Evolutionary conservation across 2,888 invertebrate genomes (phyloP).

Genomic region (Sussaba pulchella): DNA sequence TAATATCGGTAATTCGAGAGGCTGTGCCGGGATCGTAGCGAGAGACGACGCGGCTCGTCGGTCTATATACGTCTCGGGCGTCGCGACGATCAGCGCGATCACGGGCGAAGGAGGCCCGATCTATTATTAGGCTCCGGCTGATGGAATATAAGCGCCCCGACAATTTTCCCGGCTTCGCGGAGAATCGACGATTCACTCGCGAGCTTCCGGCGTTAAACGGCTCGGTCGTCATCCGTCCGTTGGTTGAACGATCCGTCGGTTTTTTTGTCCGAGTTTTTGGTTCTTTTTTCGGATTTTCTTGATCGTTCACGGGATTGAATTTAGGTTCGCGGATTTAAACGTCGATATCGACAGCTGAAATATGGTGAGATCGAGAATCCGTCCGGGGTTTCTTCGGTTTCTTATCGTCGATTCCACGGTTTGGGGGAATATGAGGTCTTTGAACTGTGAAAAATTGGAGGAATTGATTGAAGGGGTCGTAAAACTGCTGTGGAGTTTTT

Average conservation of each 20-base stretch:
- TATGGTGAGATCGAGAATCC: constrained; percentile 17
- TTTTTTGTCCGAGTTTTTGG: too few species aligned
- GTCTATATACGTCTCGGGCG: constrained; percentile 70
- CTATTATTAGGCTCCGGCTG: constrained; percentile 72
- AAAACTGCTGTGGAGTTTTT: too few species aligned
- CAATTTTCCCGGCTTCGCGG: constrained; percentile 74
- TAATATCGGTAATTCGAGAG: constrained; percentile 81
- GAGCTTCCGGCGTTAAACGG: constrained; percentile 53
- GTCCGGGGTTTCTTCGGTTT: not conserved
- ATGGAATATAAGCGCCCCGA: constrained; percentile 75
- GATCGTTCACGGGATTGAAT: constrained; percentile 16
- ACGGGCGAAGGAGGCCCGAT: constrained; percentile 72
- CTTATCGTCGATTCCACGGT: too few species aligned
- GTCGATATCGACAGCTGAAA: constrained; percentile 6
- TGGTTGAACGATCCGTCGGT: too few species aligned
- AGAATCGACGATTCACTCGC: constrained; percentile 53
- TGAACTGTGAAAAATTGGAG: constrained; percentile 7
- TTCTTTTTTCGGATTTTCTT: too few species aligned
- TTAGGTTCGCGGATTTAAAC: constrained; percentile 26
- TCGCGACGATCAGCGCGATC: constrained; percentile 25
- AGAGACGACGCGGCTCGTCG: constrained; percentile 53
- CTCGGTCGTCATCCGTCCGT: constrained; percentile 38
- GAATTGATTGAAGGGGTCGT: not conserved
- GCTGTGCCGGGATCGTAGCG: constrained; percentile 52
- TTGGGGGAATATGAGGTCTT: not conserved